A percentile compares a stretch with the other conserved stretches of the same genome.
Conservation (phyloP, 1,140 invertebrate genomes). For the Trachymyrmex cornetzi region DNA sequence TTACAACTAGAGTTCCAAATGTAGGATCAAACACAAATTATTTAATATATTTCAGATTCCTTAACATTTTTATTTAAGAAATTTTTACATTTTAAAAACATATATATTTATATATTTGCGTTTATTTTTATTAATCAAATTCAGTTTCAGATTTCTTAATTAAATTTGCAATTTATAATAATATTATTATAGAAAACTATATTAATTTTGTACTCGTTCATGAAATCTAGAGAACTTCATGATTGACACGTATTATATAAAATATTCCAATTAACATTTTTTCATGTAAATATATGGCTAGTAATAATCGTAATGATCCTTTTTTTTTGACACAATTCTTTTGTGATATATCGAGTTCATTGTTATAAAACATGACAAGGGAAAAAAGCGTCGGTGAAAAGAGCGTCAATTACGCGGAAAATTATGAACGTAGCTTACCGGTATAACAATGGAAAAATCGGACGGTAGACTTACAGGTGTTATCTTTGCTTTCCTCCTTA, state of each 20-base stretch:
- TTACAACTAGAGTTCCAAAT: background rate
- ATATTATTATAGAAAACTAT: background rate
- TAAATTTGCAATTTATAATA: background rate
- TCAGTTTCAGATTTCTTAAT: background rate
- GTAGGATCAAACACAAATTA: background rate
- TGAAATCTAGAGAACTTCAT: background rate
- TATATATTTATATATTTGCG: background rate
- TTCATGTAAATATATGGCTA: background rate
- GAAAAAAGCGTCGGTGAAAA: constrained; percentile 43
- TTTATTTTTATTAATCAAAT: background rate
- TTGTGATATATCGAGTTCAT: constrained; percentile 40
- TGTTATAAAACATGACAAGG: constrained; percentile 20
- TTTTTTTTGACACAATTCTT: background rate
- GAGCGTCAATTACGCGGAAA: constrained; percentile 70
- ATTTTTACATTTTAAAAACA: constrained; percentile 16
- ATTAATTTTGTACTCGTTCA: background rate
- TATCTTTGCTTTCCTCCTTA: constrained; percentile 85
- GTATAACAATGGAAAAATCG: constrained; percentile 68
- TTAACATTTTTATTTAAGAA: background rate
- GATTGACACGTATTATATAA: background rate
- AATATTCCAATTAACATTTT: constrained; percentile 16
- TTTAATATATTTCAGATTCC: background rate
- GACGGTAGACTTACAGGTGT: constrained; percentile 81
- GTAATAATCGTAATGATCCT: constrained; percentile 19
- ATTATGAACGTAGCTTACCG: constrained; percentile 65